Evolutionary conservation across 2,113 vertebrate genomes (phyloP), one percentile per base, ranked within the genome.

Genomic region (Acanthisitta chloris): DNA sequence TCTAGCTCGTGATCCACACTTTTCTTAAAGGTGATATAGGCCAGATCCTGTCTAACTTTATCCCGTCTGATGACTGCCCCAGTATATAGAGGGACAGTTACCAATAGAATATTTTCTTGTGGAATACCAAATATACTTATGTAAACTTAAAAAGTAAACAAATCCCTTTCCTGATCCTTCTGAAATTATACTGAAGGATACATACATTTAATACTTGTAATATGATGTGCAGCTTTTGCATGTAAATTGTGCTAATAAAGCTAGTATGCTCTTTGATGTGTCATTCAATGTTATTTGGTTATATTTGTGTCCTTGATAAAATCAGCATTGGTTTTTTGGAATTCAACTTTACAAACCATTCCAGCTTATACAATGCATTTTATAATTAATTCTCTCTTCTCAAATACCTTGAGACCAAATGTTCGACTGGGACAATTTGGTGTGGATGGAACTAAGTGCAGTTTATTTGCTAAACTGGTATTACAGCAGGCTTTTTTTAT

Each of bases 241-340:
- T 92, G 48, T 80, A 86, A 93, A 93, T 90, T 81, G 92, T 84
- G 90, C 79, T 96, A 94, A 86, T 95, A 90, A 93, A 93, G 23
- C 43, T 81, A 48, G 29, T 43, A 46, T 67, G 70, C 21, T 90
- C 88, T 96, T 96, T 93, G 91, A 93, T 92, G 83, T 92, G 61
- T 69, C 21, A 28, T 91, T 88, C 57, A 86, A 28, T 88, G 58
- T 55, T 90, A 86, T 78, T 86, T 81, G 71, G 43, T 81, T 97
- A 72, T 83, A 90, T 83, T 90, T 86, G 43, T 96, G 91, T 74
- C 91, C 88, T 81, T 86, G 88, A 93, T 93, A 92, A 95, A 92
- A 92, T 95, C 86, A 93, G 34, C 55, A 43, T 11, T 71, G 19
- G 0, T 54, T 96, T 89, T 91, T 86, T 90, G 24, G 1, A 86